Evolutionary conservation across 2,888 invertebrate genomes (phyloP).

Genomic region (Cyclophora punctaria): DNA sequence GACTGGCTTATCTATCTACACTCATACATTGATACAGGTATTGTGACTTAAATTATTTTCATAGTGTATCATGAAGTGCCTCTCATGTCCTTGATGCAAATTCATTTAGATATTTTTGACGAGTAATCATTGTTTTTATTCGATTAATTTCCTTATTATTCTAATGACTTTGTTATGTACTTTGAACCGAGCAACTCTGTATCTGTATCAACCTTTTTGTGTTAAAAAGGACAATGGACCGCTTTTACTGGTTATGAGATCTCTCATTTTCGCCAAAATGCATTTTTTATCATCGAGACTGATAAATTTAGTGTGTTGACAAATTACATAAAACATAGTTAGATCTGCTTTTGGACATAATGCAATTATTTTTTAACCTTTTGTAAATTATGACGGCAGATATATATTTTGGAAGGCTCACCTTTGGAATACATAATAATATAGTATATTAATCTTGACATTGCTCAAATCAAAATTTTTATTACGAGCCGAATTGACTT

Average conservation of each 20-base stretch:
- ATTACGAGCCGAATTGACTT: slow-evolving; percentile 59
- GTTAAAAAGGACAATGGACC: slow-evolving; percentile 10
- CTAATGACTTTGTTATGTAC: too few species aligned
- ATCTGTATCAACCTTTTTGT: background rate
- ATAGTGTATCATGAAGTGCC: slow-evolving; percentile 43
- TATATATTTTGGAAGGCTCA: slow-evolving; percentile 71
- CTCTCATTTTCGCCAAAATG: slow-evolving; percentile 71
- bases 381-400: slow-evolving; percentile 58
- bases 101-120: slow-evolving; percentile 1
- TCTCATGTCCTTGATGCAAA: slow-evolving; percentile 19
- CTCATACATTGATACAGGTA: slow-evolving; percentile 67
- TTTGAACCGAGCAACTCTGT: background rate
- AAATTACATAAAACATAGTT: slow-evolving; percentile 59
- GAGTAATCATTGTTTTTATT: too few species aligned
- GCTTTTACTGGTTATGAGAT: slow-evolving; percentile 48
- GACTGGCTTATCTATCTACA: slow-evolving; percentile 65
- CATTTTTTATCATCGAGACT: slow-evolving; percentile 71
- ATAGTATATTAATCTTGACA: slow-evolving; percentile 59
- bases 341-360: slow-evolving; percentile 65
- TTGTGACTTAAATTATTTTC: slow-evolving; percentile 49
- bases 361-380: slow-evolving; percentile 62
- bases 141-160: too few species aligned
- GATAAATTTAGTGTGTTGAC: slow-evolving; percentile 67
- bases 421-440: slow-evolving; percentile 53
- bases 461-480: slow-evolving; percentile 70